Percentiles rank a stretch among this genome's conserved stretches.
Conservation (phyloP, 2,888 invertebrate species). For the Leuctra nigra region DNA sequence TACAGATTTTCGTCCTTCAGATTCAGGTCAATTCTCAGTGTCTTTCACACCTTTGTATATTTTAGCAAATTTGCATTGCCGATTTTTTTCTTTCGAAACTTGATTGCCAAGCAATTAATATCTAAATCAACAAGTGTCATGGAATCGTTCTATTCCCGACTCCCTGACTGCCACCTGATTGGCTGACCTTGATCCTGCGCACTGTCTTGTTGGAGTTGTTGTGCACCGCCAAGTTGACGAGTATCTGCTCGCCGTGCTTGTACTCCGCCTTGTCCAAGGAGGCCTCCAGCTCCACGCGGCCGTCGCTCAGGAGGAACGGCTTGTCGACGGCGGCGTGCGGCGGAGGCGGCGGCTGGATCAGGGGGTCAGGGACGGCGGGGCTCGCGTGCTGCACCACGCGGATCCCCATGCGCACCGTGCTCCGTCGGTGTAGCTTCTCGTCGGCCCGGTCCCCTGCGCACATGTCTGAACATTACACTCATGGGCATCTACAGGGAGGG, state of each 20-base stretch:
- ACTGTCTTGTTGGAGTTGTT: conserved; percentile 83
- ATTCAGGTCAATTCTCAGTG: no score
- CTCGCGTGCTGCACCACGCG: conserved; percentile 64
- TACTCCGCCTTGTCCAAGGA: conserved; percentile 76
- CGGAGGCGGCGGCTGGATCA: conserved; percentile 58
- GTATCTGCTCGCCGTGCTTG: conserved; percentile 73
- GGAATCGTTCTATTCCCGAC: no score
- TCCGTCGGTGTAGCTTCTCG: conserved; percentile 72
- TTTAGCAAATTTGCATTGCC: no score
- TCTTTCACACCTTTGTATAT: no score
- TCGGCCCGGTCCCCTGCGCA: conserved; percentile 71
- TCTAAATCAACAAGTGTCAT: no score
- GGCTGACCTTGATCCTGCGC: conserved; percentile 68
- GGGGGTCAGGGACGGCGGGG: conserved; percentile 43
- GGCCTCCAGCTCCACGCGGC: conserved; percentile 71
- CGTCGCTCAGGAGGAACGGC: conserved; percentile 79
- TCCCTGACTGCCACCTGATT: no score
- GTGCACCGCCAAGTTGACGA: conserved; percentile 63
- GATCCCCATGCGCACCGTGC: conserved; percentile 79
- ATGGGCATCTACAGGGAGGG: no score
- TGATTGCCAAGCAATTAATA: no score
- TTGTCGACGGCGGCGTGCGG: conserved; percentile 70
- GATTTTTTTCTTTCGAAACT: no score
- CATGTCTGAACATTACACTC: no score
- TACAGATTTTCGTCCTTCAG: no score